Evolutionary conservation across 2,888 invertebrate species (phyloP).

Genomic region (Polydrusus tereticollis): DNA sequence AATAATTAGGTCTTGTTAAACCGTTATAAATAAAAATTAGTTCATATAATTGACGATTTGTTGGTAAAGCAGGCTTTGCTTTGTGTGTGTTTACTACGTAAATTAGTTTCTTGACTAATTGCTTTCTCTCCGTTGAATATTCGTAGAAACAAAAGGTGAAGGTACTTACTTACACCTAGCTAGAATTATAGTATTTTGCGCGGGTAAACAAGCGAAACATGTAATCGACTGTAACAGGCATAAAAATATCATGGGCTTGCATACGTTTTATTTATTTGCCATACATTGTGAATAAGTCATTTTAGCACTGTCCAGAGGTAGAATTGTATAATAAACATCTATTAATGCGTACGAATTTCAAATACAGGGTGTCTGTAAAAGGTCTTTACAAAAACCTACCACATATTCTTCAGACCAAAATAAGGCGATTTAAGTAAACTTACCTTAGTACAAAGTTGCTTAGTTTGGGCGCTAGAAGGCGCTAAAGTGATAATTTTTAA

Average conservation of each 20-base stretch:
- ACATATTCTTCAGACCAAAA: no score
- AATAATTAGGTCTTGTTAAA: no score
- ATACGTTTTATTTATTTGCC: slow-evolving; percentile 25
- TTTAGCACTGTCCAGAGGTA: neutral
- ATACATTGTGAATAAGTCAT: neutral
- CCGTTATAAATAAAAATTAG: no score
- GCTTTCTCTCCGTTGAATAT: neutral
- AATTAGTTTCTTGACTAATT: neutral
- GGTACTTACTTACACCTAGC: neutral
- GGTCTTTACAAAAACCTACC: no score
- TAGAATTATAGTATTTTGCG: slow-evolving; percentile 16
- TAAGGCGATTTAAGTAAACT: no score
- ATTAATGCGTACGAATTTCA: no score
- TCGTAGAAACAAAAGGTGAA: neutral
- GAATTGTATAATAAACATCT: no score
- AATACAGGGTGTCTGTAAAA: no score
- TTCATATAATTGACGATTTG: no score
- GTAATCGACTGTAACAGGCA: slow-evolving; percentile 20
- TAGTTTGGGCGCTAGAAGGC: no score
- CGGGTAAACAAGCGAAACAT: slow-evolving; percentile 6
- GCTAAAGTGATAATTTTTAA: no score
- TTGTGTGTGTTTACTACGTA: neutral
- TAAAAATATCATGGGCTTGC: slow-evolving; percentile 33
- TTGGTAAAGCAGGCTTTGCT: neutral
- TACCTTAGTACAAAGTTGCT: no score